These are phyloP conservation scores for Oreohelix idahoensis DNA, from an alignment of 1,140 invertebrate species.

Conservation along the genomic window DNA sequence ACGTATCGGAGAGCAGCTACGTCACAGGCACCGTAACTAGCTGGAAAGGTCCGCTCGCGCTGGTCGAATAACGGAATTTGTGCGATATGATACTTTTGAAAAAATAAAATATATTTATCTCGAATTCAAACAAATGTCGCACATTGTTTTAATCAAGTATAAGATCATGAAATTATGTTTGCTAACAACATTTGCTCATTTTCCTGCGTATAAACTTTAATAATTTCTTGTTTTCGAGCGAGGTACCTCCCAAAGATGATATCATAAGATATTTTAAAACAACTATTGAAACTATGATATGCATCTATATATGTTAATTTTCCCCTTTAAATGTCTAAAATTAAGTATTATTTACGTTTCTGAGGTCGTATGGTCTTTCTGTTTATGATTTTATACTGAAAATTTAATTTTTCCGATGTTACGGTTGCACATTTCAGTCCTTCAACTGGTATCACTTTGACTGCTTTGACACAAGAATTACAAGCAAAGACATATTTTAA, in stretches of 20 bases:
- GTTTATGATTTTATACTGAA: too few species aligned
- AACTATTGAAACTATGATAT: background rate
- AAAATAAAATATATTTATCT: background rate
- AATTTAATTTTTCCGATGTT: background rate
- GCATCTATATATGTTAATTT: background rate
- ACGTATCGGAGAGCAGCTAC: background rate
- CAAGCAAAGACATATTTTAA: background rate
- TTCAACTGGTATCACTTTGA: background rate
- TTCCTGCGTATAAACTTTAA: background rate
- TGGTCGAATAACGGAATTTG: background rate
- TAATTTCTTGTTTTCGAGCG: background rate
- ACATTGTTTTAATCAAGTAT: background rate
- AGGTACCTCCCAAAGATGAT: background rate
- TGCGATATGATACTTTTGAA: background rate
- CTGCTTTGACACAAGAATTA: background rate
- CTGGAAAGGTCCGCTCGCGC: background rate
- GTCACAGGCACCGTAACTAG: background rate
- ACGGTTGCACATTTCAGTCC: background rate
- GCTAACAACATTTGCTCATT: background rate
- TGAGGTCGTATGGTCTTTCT: too few species aligned
- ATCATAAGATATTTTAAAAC: background rate
- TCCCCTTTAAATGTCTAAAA: background rate
- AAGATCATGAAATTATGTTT: background rate
- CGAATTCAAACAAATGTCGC: background rate
- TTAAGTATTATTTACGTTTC: background rate